phyloP scores from a whole-genome alignment of 2,888 invertebrate genomes.

The Acanthoscelides obtectus region DNA sequence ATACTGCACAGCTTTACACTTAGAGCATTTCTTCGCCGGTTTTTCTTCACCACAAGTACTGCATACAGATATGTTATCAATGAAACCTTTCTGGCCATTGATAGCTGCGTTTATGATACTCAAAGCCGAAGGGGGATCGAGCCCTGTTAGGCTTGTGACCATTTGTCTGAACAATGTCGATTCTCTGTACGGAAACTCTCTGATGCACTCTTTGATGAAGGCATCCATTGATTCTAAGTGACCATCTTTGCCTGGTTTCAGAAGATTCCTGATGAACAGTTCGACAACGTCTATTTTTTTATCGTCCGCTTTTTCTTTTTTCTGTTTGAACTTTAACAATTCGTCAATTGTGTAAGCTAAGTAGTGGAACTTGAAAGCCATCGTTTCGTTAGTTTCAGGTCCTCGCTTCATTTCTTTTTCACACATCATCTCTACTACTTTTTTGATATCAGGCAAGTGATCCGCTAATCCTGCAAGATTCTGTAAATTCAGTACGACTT shows the following conservation, averaged over 20 bases:
- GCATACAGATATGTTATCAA: conserved; percentile 64
- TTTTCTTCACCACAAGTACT: conserved; percentile 85
- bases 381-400: conserved; percentile 81
- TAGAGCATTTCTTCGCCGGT: conserved; percentile 89
- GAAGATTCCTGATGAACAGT: conserved; percentile 66
- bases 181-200: conserved; percentile 88
- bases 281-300: conserved; percentile 68
- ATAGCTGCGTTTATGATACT: conserved; percentile 74
- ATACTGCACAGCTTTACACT: conserved; percentile 90
- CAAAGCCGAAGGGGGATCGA: conserved; percentile 67
- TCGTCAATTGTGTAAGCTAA: conserved; percentile 70
- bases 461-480: conserved; percentile 66
- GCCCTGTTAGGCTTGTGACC: conserved; percentile 70
- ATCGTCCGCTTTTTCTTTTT: conserved; percentile 41
- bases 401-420: conserved; percentile 83
- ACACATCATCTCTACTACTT: conserved; percentile 77
- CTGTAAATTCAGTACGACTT: conserved; percentile 74
- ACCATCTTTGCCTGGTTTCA: conserved; percentile 71
- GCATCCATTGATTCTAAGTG: conserved; percentile 59
- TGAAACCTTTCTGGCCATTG: conserved; percentile 83
- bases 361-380: conserved; percentile 87
- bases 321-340: conserved; percentile 64
- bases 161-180: conserved; percentile 85
- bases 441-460: conserved; percentile 68
- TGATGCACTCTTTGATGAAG: conserved; percentile 79